Percentiles rank a stretch among this genome's conserved stretches.
Evolutionary conservation across 2,113 vertebrate species (phyloP).

Genomic region (Blennius ocellaris): DNA sequence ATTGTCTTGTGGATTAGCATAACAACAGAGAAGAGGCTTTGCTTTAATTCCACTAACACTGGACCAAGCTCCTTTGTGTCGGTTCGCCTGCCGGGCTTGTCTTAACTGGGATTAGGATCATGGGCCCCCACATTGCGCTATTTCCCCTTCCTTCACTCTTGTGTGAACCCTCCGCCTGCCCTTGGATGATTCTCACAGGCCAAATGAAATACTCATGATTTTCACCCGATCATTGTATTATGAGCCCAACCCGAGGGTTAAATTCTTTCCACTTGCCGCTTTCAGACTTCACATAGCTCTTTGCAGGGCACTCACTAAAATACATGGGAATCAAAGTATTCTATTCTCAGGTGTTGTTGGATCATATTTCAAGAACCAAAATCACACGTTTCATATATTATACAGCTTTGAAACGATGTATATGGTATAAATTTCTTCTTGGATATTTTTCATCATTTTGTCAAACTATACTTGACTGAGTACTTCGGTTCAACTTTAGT

Average conservation of each 20-base stretch:
- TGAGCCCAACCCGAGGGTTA: conserved; percentile 3
- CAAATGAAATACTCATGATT: conserved; percentile 1
- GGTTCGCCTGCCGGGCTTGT: conserved; percentile 62
- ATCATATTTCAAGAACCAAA: too few species aligned
- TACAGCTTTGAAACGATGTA: too few species aligned
- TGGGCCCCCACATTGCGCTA: conserved; percentile 31
- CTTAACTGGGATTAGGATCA: conserved; percentile 76
- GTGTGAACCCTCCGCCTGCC: conserved; percentile 20
- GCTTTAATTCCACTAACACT: conserved; percentile 78
- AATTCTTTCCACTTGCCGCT: not conserved
- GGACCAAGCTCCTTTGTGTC: conserved; percentile 71
- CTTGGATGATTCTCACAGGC: conserved; percentile 10
- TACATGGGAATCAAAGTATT: too few species aligned
- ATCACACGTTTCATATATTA: too few species aligned
- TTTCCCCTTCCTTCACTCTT: conserved; percentile 22
- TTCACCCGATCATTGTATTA: not conserved
- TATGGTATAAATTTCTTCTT: too few species aligned
- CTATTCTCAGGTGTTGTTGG: too few species aligned
- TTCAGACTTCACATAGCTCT: too few species aligned
- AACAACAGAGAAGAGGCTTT: conserved; percentile 79
- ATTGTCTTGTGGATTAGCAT: conserved; percentile 80
- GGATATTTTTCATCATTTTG: too few species aligned
- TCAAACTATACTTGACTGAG: too few species aligned
- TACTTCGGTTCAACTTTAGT: too few species aligned
- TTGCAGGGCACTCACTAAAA: too few species aligned